phyloP scores from a whole-genome alignment of 2,113 vertebrate species.

The Heloderma charlesbogerti region DNA sequence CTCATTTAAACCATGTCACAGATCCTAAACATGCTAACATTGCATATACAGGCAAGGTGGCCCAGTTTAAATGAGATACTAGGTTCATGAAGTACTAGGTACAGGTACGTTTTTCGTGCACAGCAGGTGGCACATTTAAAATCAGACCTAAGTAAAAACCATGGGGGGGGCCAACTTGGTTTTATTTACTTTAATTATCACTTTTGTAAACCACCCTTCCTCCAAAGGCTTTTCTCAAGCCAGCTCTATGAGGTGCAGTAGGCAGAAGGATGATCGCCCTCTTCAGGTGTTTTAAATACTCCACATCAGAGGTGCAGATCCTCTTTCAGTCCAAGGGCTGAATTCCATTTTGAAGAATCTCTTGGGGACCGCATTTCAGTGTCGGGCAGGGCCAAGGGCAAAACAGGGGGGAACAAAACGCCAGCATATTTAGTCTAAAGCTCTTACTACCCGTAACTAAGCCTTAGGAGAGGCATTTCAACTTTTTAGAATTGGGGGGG shows the following conservation, averaged over 20 bases:
- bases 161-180: neutral
- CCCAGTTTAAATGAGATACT: neutral
- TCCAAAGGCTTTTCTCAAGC: neutral
- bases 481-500: too few species aligned
- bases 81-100: neutral
- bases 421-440: too few species aligned
- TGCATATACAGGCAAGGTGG: neutral
- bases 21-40: neutral
- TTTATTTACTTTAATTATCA: neutral
- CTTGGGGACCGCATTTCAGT: too few species aligned
- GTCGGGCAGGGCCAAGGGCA: too few species aligned
- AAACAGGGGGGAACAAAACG: too few species aligned
- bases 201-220: neutral
- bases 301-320: too few species aligned
- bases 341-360: too few species aligned
- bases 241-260: neutral
- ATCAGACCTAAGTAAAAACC: neutral
- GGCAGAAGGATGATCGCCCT: neutral
- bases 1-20: neutral
- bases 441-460: too few species aligned
- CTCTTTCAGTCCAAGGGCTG: too few species aligned
- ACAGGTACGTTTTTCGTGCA: too few species aligned
- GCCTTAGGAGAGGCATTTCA: too few species aligned
- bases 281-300: too few species aligned
- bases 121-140: neutral